Evolutionary conservation across 2,797 vertebrate species (phyloP), one percentile per base, ranked within the genome.

Genomic region (Myotis pilosus): DNA sequence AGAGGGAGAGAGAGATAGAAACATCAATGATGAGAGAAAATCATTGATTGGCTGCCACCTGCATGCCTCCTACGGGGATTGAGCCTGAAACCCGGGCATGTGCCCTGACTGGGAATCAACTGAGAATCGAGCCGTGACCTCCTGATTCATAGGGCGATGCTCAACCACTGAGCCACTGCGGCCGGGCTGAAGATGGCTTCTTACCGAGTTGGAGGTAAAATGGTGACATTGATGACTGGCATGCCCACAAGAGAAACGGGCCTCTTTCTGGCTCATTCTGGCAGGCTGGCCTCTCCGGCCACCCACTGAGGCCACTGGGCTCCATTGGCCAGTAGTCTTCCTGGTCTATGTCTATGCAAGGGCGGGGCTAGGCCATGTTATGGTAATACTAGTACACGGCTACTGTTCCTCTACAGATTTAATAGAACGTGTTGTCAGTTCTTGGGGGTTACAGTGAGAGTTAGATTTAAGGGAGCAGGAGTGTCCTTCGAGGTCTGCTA

Each of bases 171-270:
- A 60, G 12, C 57, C 57, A 60, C 25, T 0, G 5, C 2, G 28
- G 60, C 60, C 5, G 1, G 60, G 60, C 60, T 62, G 60, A 62
- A 62, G 60, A 62, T 30, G 28, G 47, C 3, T 28, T 76, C 95
- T 47, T 2, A 4, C 17, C 25, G 7, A 20, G 6, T 2, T 6
- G 6, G 23, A 71, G 69, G n/a, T 57, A 60, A 25, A 30, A 33
- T 0, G 5, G 81, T 22, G 3, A 2, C 75, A 66, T 17, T 23
- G 57, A 38, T 38, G 85, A 36, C 0, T 10, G 47, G 6, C 0
- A 0, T 25, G 74, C 2, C 5, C 4, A 2, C 1, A 0, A 6
- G 36, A 49, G 78, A 2, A 12, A 3, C n/a, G 0, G 17, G 62
- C 6, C 7, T 44, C 19, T 8, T 19, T 33, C 2, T 6, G 55